Evolutionary conservation across 2,888 invertebrate species (phyloP), one percentile per base, ranked within the genome.

Genomic region (Noctua janthina): DNA sequence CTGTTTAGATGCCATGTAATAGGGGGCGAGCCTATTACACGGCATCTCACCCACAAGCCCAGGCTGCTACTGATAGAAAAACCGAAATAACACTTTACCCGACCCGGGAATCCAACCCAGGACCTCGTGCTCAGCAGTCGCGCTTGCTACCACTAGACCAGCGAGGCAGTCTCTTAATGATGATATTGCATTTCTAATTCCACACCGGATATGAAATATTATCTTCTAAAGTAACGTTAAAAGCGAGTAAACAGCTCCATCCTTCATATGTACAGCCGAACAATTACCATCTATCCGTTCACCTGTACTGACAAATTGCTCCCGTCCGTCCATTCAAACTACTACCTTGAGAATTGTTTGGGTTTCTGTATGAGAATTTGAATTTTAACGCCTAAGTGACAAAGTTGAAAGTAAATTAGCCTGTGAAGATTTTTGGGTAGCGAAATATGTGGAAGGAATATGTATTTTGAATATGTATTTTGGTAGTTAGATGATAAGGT

Each of bases 221-320:
- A 73, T 77, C 70, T 81, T 72, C 51, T 4, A 68, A 77, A 73
- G 46, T 72, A 71, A 66, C 66, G 72, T 76, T 83, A 62, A 79
- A 79, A 82, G 71, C 73, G 67, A 62, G 76, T 85, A 85, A 87
- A 89, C 82, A 46, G n/a, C 69, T 43, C 62, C 84, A 88, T 87
- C 85, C 86, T 88, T 84, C 81, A 82, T 72, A 68, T 72, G 73
- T 77, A 79, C 73, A 74, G 20, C 73, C 62, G 76, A 83, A 85
- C 89, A 88, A 90, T 90, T 86, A 87, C 87, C 75, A 72, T n/a
- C 68, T 81, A 85, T 88, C 85, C 85, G 83, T 88, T 89, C 83
- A 88, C 86, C 88, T 87, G 85, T 88, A 73, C 79, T 85, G 88
- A 92, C 89, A 92, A 91, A 92, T 92, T 91, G 87, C 81, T 83